Conservation (phyloP, 2,888 invertebrate genomes). For the Watsonalla cultraria region DNA sequence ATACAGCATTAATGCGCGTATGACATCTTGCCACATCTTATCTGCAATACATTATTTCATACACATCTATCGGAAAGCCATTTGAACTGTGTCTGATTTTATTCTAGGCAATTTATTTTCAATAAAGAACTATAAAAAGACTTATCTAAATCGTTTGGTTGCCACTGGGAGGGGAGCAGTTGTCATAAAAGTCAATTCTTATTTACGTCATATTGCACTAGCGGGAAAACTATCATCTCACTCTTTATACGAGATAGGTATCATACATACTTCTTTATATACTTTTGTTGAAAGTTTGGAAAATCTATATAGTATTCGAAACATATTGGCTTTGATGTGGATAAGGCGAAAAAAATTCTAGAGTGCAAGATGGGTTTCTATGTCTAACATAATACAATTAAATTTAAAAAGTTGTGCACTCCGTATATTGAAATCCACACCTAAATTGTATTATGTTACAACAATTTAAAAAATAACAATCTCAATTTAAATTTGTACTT, state of each 20-base stretch:
- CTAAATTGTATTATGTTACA: constrained; percentile 3
- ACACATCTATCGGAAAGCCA: constrained; percentile 77
- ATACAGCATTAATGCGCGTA: constrained; percentile 47
- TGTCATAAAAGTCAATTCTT: constrained; percentile 70
- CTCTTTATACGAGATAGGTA: not conserved
- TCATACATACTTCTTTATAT: not conserved
- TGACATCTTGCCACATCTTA: constrained; percentile 63
- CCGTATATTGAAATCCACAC: not conserved
- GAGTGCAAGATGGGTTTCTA: too few species aligned
- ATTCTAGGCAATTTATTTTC: constrained; percentile 79
- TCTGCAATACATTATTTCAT: constrained; percentile 72
- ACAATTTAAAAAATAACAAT: constrained; percentile 46
- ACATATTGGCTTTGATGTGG: too few species aligned
- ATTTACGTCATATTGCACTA: constrained; percentile 63
- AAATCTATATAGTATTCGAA: too few species aligned
- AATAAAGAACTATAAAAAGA: constrained; percentile 80
- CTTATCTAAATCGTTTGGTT: constrained; percentile 75
- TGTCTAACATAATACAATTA: too few species aligned
- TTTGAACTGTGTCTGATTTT: constrained; percentile 73
- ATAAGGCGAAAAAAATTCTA: too few species aligned
- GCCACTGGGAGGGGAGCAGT: constrained; percentile 60
- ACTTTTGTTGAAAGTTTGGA: too few species aligned
- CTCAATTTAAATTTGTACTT: constrained; percentile 63
- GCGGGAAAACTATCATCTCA: constrained; percentile 35
- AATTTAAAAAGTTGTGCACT: too few species aligned